These are phyloP conservation scores for Pyrochroa serraticornis DNA, from an alignment of 2,888 invertebrate genomes.

Conservation along the genomic window DNA sequence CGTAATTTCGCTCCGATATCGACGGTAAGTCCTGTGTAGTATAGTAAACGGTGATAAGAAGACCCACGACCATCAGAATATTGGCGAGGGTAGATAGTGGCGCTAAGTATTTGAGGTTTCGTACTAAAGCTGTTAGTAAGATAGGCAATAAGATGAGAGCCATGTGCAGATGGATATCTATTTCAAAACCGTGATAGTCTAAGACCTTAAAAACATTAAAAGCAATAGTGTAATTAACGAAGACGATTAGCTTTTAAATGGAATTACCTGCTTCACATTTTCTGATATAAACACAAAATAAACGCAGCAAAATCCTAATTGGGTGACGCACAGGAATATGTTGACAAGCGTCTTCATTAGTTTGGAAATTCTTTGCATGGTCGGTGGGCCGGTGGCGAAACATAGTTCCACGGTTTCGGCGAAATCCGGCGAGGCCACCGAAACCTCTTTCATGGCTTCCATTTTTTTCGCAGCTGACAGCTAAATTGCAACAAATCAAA, in stretches of 20 bases:
- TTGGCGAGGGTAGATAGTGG: conserved; percentile 82
- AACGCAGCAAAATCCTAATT: conserved; percentile 96
- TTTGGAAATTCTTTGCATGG: conserved; percentile 66
- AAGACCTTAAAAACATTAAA: conserved; percentile 63
- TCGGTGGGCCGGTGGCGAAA: conserved; percentile 76
- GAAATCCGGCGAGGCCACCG: conserved; percentile 68
- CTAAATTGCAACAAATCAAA: conserved; percentile 56
- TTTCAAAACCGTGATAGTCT: conserved; percentile 65
- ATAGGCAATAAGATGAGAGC: conserved; percentile 74
- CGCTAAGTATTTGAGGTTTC: conserved; percentile 77
- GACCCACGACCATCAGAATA: conserved; percentile 74
- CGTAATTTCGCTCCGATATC: conserved; percentile 63
- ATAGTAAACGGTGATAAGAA: conserved; percentile 79
- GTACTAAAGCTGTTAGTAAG: conserved; percentile 74
- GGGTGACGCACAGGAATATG: conserved; percentile 90
- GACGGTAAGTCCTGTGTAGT: conserved; percentile 75
- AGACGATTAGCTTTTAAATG: conserved; percentile 1
- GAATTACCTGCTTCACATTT: conserved; percentile 76
- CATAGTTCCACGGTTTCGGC: conserved; percentile 83
- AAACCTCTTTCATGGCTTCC: conserved; percentile 63
- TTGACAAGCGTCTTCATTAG: conserved; percentile 77
- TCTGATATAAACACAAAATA: conserved; percentile 94
- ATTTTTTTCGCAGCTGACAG: conserved; percentile 74
- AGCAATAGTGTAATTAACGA: background rate
- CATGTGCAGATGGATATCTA: conserved; percentile 77